Evolutionary conservation across 2,888 invertebrate genomes (phyloP).

Genomic region (Lycocerus yunnanus): DNA sequence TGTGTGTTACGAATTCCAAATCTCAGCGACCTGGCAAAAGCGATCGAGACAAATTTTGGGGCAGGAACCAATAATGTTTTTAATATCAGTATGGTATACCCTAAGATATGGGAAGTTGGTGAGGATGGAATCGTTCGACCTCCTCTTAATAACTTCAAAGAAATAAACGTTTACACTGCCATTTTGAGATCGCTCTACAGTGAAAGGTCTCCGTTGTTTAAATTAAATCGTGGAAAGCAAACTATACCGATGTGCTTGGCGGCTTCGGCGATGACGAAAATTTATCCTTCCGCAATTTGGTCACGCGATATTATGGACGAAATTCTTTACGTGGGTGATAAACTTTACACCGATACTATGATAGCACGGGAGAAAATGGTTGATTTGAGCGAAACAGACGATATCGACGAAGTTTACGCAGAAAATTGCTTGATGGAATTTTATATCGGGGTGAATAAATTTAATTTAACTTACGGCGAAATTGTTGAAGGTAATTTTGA

Average conservation of each 20-base stretch:
- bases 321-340: conserved; percentile 48
- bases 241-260: conserved; percentile 50
- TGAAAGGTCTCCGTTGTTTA: conserved; percentile 39
- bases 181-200: conserved; percentile 48
- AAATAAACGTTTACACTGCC: conserved; percentile 51
- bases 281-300: conserved; percentile 47
- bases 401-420: conserved; percentile 41
- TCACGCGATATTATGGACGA: conserved; percentile 46
- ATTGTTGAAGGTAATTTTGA: conserved; percentile 27
- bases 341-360: conserved; percentile 46
- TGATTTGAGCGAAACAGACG: conserved; percentile 36
- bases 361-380: conserved; percentile 29
- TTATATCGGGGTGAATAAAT: conserved; percentile 49
- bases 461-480: conserved; percentile 27
- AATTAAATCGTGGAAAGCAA: conserved; percentile 48
- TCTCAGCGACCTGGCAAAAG: conserved; percentile 46
- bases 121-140: conserved; percentile 49
- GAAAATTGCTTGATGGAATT: conserved; percentile 47
- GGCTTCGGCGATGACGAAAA: conserved; percentile 47
- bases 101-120: conserved; percentile 41
- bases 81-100: conserved; percentile 47
- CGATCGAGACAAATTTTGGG: conserved; percentile 50
- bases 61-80: conserved; percentile 43
- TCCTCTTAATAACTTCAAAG: conserved; percentile 53
- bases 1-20: conserved; percentile 52